Evolutionary conservation across 92 coral and sea anemone species (phyloP).

Genomic region (Pocillopora meandrina): DNA sequence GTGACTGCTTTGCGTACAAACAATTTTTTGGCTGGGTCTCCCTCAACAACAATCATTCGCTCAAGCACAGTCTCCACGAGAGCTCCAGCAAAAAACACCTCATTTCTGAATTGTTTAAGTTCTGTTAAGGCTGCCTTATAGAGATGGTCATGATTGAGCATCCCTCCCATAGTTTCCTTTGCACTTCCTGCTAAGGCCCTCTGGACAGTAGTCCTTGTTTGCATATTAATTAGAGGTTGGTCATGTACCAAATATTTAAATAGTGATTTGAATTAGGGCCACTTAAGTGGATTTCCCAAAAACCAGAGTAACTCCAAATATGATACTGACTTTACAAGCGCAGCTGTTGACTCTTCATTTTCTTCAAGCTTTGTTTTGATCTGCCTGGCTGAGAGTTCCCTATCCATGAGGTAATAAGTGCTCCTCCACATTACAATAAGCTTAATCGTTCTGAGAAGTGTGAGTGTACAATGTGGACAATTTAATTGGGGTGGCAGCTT

Average conservation of each 20-base stretch:
- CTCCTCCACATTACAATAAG: conserved; percentile 3
- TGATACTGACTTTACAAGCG: conserved; percentile 43
- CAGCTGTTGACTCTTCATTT: not conserved
- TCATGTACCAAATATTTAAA: conserved; percentile 55
- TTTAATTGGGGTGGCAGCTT: conserved; percentile 6
- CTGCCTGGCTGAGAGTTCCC: not conserved
- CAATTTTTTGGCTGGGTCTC: conserved; percentile 33
- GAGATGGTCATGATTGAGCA: conserved; percentile 47
- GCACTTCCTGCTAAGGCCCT: conserved; percentile 44
- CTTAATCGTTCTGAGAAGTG: not conserved
- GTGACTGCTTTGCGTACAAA: conserved; percentile 46
- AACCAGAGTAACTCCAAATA: conserved; percentile 47
- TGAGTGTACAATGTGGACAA: conserved; percentile 1
- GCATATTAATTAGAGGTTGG: conserved; percentile 61
- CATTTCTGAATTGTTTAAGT: conserved; percentile 59
- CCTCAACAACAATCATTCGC: conserved; percentile 34
- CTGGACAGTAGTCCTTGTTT: conserved; percentile 57
- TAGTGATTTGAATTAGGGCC: conserved; percentile 25
- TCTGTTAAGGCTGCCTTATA: not conserved
- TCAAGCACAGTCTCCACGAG: conserved; percentile 45
- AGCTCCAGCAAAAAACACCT: conserved; percentile 26
- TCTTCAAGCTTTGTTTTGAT: not conserved
- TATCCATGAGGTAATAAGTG: not conserved
- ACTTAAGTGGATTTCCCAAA: conserved; percentile 25
- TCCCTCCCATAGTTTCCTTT: conserved; percentile 58